Percentiles rank a stretch among this genome's conserved stretches.
Conservation (phyloP, 2,113 vertebrate species). For the Lethenteron reissneri region DNA sequence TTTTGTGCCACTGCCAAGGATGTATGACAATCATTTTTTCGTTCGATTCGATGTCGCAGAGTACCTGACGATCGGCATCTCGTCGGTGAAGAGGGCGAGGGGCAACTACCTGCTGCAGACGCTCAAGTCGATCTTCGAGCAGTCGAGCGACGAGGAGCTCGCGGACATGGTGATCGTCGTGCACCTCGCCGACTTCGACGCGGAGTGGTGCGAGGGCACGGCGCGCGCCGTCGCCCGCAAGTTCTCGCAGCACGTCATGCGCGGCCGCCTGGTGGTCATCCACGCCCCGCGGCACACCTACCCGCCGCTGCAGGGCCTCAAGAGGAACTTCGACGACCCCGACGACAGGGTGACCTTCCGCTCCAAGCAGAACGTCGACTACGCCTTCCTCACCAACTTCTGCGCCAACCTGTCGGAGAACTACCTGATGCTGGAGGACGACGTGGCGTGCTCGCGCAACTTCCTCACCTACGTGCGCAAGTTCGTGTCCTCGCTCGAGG, state of each 20-base stretch:
- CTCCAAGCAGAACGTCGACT: slow-evolving; percentile 93
- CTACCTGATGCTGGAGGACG: slow-evolving; percentile 93
- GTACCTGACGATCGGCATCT: slow-evolving; percentile 36
- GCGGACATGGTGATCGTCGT: slow-evolving; percentile 42
- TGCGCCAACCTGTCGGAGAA: slow-evolving; percentile 94
- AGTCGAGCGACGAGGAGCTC: slow-evolving; percentile 32
- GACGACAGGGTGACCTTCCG: slow-evolving; percentile 74
- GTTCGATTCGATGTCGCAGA: slow-evolving; percentile 18
- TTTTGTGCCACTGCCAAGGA: too few relatives aligned
- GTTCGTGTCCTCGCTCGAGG: slow-evolving; percentile 70
- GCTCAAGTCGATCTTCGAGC: slow-evolving; percentile 35
- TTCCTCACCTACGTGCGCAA: slow-evolving; percentile 90
- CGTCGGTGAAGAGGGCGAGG: slow-evolving; percentile 19
- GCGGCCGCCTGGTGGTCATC: slow-evolving; percentile 33
- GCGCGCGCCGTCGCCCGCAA: slow-evolving; percentile 12
- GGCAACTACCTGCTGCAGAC: slow-evolving; percentile 33
- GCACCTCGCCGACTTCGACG: slow-evolving; percentile 32
- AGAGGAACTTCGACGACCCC: slow-evolving; percentile 94
- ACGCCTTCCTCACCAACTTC: slow-evolving; percentile 60
- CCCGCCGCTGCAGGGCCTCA: slow-evolving; percentile 62
- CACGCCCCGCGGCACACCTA: slow-evolving; percentile 64
- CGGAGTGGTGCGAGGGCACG: slow-evolving; percentile 20
- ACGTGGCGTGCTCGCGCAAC: slow-evolving; percentile 76
- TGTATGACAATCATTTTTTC: too few relatives aligned
- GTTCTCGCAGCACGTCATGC: slow-evolving; percentile 24